phyloP scores from a whole-genome alignment of 2,888 invertebrate genomes.

The Nephrocerus scutellatus region DNA sequence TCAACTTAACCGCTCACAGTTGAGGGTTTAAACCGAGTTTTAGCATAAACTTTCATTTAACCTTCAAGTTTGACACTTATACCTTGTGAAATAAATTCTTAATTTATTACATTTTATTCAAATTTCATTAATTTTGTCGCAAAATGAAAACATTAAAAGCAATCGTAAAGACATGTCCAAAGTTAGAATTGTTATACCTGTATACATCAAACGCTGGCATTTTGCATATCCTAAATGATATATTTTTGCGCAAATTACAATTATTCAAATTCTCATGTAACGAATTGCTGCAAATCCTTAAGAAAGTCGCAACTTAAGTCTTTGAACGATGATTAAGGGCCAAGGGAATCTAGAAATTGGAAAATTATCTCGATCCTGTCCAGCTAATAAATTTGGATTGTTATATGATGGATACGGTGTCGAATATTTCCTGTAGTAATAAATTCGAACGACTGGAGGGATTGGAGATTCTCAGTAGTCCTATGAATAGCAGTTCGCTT shows the following conservation, averaged over 20 bases:
- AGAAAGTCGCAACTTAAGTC: constrained; percentile 51
- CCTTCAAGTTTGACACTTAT: too few species aligned
- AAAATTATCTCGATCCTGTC: constrained; percentile 54
- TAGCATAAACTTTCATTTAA: too few species aligned
- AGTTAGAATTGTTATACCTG: too few species aligned
- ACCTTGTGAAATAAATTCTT: too few species aligned
- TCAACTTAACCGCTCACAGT: too few species aligned
- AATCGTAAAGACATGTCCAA: too few species aligned
- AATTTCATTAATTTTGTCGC: too few species aligned
- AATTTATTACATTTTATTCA: too few species aligned
- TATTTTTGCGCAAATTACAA: constrained; percentile 53
- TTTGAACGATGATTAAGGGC: constrained; percentile 55
- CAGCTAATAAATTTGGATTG: constrained; percentile 58
- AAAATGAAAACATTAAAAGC: too few species aligned
- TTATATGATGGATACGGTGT: constrained; percentile 58
- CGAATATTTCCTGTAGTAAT: constrained; percentile 51
- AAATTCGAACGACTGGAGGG: constrained; percentile 58
- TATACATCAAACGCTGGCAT: too few species aligned
- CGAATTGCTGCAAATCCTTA: constrained; percentile 55
- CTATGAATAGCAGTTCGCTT: constrained; percentile 52
- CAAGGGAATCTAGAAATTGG: constrained; percentile 55
- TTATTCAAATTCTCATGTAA: constrained; percentile 57
- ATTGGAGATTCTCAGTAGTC: constrained; percentile 61
- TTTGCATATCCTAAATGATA: constrained; percentile 29
- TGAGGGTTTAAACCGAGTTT: too few species aligned